Percentiles rank a stretch among this genome's conserved stretches.
These are phyloP conservation scores for Helogale parvula DNA, from an alignment of 2,113 vertebrate genomes.

Conservation along the genomic window DNA sequence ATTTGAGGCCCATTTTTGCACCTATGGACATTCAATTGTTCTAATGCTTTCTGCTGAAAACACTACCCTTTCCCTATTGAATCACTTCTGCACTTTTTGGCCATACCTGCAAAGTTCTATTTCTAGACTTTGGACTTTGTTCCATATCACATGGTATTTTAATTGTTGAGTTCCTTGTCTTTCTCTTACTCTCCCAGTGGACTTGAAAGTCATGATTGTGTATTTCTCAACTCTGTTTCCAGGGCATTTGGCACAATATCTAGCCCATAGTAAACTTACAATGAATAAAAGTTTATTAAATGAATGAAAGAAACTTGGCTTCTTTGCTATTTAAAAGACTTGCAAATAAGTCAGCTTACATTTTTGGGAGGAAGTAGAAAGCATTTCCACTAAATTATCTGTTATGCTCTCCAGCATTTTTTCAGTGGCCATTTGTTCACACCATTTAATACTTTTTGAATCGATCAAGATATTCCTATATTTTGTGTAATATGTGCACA, in stretches of 20 bases:
- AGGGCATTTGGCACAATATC: background rate
- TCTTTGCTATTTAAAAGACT: no score
- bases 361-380: background rate
- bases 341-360: background rate
- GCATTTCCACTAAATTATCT: background rate
- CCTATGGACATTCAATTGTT: background rate
- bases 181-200: background rate
- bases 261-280: background rate
- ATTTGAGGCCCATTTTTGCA: background rate
- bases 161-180: background rate
- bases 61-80: background rate
- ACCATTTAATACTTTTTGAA: background rate
- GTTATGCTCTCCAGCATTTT: background rate
- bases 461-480: background rate
- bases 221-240: background rate
- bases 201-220: slow-evolving; percentile 15
- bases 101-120: background rate
- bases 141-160: background rate
- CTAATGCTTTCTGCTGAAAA: background rate
- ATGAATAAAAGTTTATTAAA: slow-evolving; percentile 6
- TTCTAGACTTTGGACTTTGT: slow-evolving; percentile 8
- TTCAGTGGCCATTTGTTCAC: slow-evolving; percentile 1
- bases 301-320: slow-evolving; percentile 27
- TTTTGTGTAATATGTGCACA: background rate
- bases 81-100: background rate